phyloP scores from a whole-genome alignment of 2,797 vertebrate genomes.

The Hoplostethus mediterraneus region DNA sequence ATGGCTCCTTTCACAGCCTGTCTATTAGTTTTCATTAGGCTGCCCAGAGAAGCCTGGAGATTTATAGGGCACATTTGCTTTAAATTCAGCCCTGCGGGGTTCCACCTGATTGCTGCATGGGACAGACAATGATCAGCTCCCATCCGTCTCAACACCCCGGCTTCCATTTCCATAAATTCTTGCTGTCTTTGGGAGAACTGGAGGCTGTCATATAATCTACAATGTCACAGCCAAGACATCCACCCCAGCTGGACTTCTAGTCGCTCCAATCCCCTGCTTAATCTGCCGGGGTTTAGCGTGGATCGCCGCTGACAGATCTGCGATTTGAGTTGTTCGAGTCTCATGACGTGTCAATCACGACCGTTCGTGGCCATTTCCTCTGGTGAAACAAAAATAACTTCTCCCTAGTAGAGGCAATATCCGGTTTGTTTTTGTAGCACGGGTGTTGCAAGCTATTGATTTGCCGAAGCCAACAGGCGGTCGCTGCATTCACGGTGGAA shows the following conservation, averaged over 20 bases:
- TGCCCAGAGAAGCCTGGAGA: constrained; percentile 76
- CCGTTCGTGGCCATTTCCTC: constrained; percentile 48
- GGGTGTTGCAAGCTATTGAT: constrained; percentile 54
- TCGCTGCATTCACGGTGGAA: constrained; percentile 29
- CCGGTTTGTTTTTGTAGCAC: constrained; percentile 20
- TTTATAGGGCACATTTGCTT: constrained; percentile 86
- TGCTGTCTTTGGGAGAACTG: constrained; percentile 65
- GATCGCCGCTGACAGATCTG: constrained; percentile 72
- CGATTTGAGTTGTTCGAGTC: constrained; percentile 67
- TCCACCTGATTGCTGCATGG: constrained; percentile 80
- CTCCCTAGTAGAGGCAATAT: constrained; percentile 24
- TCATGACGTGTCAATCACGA: constrained; percentile 68
- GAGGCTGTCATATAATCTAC: constrained; percentile 69
- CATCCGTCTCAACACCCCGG: constrained; percentile 71
- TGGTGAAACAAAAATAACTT: constrained; percentile 55
- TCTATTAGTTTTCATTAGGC: constrained; percentile 88
- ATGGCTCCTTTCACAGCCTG: constrained; percentile 78
- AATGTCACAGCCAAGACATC: constrained; percentile 76
- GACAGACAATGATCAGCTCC: constrained; percentile 81
- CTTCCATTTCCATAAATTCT: constrained; percentile 82
- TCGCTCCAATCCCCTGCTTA: constrained; percentile 62
- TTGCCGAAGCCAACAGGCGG: constrained; percentile 52
- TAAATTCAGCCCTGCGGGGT: constrained; percentile 82
- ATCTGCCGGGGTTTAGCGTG: constrained; percentile 64
- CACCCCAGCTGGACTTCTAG: constrained; percentile 69